These are phyloP conservation scores for Chelonoidis abingdonii DNA, from an alignment of 2,113 vertebrate genomes.

Conservation along the genomic window DNA sequence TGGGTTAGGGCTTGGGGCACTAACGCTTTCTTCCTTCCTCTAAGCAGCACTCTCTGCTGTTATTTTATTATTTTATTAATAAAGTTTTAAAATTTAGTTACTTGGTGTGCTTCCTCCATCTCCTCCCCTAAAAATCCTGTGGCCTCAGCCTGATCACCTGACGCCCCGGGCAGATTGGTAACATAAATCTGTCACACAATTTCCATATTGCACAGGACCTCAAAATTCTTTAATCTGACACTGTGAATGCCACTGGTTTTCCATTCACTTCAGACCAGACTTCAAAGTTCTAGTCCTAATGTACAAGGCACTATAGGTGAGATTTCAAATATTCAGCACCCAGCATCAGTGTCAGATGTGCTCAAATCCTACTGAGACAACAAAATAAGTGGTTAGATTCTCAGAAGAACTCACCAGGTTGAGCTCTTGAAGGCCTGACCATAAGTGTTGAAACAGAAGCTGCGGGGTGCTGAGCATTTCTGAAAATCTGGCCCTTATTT, in stretches of 20 bases:
- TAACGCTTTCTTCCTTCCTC: too few relatives aligned
- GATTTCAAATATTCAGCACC: background rate
- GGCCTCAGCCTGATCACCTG: too few relatives aligned
- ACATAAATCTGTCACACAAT: too few relatives aligned
- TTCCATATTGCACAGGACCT: background rate
- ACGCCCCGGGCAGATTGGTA: too few relatives aligned
- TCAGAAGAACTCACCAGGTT: background rate
- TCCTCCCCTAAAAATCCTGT: too few relatives aligned
- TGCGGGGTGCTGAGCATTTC: background rate
- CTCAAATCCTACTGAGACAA: background rate
- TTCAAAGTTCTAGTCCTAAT: slow-evolving; percentile 21
- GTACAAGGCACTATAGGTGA: background rate
- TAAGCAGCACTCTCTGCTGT: too few relatives aligned
- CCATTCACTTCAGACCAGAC: background rate
- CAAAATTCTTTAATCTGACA: background rate
- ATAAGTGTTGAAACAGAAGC: background rate
- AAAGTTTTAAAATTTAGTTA: too few relatives aligned
- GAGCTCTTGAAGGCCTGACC: background rate
- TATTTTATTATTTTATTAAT: too few relatives aligned
- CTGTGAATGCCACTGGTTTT: background rate
- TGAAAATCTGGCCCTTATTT: background rate
- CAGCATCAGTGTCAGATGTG: rapidly evolving
- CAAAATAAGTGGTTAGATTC: background rate
- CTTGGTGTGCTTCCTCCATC: too few relatives aligned
- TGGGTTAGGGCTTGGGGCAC: too few relatives aligned